Evolutionary conservation across 92 coral and sea anemone genomes (phyloP).

Genomic region (Epizoanthus illoricatus): DNA sequence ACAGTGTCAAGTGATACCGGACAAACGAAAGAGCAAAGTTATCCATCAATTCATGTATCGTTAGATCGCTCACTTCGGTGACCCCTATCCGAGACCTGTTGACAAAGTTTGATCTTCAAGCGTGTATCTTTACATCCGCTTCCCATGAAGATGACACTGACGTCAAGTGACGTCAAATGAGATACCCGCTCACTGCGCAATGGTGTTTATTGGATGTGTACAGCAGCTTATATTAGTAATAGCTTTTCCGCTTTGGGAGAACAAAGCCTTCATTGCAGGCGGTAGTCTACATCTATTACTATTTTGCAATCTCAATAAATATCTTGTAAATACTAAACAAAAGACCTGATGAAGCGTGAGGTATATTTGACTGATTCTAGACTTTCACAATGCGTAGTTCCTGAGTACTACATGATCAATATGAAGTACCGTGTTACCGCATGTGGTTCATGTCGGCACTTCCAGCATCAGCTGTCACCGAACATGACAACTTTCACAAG

Average conservation of each 20-base stretch:
- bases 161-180: slow-evolving; percentile 22
- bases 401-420: background rate
- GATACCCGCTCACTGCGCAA: background rate
- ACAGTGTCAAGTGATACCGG: no score
- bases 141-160: background rate
- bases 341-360: background rate
- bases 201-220: no score
- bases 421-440: background rate
- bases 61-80: slow-evolving; percentile 6
- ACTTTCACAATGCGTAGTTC: background rate
- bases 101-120: slow-evolving; percentile 17
- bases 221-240: no score
- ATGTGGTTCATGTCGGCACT: no score
- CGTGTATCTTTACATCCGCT: background rate
- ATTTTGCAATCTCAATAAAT: background rate
- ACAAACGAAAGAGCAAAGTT: background rate
- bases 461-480: no score
- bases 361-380: no score
- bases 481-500: no score
- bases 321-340: background rate
- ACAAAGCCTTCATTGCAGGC: background rate
- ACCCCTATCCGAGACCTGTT: background rate
- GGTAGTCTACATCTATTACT: background rate
- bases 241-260: background rate
- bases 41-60: slow-evolving; percentile 9